A percentile compares a stretch with the other conserved stretches of the same genome.
Conservation (phyloP, 1,140 invertebrate genomes). For the Drosophila prosaltans region DNA sequence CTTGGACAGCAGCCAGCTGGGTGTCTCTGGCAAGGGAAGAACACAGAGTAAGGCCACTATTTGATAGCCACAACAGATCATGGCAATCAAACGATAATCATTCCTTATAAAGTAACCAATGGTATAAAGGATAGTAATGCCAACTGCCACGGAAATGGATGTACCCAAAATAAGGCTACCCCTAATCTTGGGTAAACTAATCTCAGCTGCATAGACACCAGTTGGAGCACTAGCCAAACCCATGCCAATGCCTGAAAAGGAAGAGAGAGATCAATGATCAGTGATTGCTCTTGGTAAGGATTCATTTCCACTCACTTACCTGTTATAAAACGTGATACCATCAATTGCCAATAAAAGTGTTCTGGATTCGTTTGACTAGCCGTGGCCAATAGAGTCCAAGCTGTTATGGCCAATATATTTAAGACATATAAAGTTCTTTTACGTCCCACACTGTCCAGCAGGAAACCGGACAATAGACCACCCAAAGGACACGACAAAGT, state of each 20-base stretch:
- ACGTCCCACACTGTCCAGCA: constrained; percentile 73
- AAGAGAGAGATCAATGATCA: neutral
- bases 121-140: constrained; percentile 86
- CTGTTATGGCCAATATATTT: constrained; percentile 62
- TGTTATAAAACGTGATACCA: constrained; percentile 65
- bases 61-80: constrained; percentile 86
- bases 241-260: constrained; percentile 84
- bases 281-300: neutral
- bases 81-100: constrained; percentile 86
- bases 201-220: constrained; percentile 87
- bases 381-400: constrained; percentile 72
- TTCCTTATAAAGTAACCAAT: constrained; percentile 86
- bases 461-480: constrained; percentile 63
- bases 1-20: constrained; percentile 87
- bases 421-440: constrained; percentile 69
- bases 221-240: constrained; percentile 86
- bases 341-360: constrained; percentile 64
- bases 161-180: constrained; percentile 86
- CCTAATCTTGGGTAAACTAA: constrained; percentile 84
- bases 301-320: constrained; percentile 43
- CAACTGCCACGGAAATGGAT: constrained; percentile 85
- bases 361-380: constrained; percentile 32
- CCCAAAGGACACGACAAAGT: constrained; percentile 75
- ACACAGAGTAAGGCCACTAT: constrained; percentile 84
- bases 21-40: constrained; percentile 88